Evolutionary conservation across 1,140 invertebrate genomes (phyloP).

Genomic region (Rhagoletis pomonella): DNA sequence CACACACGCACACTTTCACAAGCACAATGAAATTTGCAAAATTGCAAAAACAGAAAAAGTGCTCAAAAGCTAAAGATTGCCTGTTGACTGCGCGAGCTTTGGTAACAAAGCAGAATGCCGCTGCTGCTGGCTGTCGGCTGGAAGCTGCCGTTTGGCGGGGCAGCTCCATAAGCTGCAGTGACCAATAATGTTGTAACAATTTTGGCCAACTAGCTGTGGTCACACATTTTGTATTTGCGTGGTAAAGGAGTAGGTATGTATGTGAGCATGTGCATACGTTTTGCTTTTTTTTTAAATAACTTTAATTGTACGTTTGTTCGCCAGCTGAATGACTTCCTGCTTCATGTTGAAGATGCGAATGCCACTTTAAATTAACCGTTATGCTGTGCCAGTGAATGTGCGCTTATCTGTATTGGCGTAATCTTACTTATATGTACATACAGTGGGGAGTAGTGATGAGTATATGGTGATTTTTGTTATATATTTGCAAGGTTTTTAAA

Average conservation of each 20-base stretch:
- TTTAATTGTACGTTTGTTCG: neutral
- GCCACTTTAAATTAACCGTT: constrained; percentile 23
- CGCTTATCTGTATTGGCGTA: too few relatives aligned
- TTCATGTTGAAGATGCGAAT: constrained; percentile 25
- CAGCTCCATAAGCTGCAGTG: neutral
- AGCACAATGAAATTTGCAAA: neutral
- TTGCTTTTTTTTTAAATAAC: neutral
- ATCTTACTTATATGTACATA: too few relatives aligned
- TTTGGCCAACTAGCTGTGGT: neutral
- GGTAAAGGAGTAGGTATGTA: neutral
- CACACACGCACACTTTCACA: neutral
- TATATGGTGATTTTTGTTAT: too few relatives aligned
- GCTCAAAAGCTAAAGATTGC: constrained; percentile 29
- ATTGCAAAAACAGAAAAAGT: constrained; percentile 17
- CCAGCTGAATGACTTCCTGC: constrained; percentile 16
- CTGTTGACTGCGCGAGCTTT: neutral
- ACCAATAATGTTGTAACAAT: constrained; percentile 13
- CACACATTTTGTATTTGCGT: neutral
- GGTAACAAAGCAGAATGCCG: neutral
- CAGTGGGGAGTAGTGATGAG: too few relatives aligned
- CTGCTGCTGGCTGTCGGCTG: neutral
- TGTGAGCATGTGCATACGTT: neutral
- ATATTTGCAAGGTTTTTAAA: too few relatives aligned
- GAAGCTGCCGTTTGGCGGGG: neutral
- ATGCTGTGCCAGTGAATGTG: neutral